Evolutionary conservation across 1,140 invertebrate genomes (phyloP).

Genomic region (Cydia amplana): DNA sequence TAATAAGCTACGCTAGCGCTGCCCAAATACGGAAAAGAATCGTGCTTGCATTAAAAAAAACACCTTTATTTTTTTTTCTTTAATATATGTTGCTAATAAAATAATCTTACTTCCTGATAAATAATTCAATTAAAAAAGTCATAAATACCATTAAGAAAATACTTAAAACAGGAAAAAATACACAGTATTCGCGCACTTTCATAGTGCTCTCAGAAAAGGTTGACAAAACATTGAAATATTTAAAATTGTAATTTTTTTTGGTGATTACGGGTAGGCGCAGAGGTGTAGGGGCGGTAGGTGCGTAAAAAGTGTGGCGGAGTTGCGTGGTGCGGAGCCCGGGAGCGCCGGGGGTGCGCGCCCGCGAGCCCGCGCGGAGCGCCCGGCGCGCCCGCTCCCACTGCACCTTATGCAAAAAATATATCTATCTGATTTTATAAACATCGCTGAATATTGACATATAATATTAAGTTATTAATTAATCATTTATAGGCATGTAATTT

Average conservation of each 20-base stretch:
- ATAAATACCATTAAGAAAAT: background rate
- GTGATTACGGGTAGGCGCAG: conserved; percentile 69
- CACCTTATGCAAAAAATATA: background rate
- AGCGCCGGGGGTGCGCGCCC: conserved; percentile 38
- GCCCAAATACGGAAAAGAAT: conserved; percentile 43
- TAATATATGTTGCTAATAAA: background rate
- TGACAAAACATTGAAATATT: conserved; percentile 32
- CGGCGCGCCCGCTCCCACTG: background rate
- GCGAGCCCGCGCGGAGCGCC: background rate
- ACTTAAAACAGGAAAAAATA: background rate
- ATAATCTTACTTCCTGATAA: background rate
- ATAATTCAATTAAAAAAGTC: conserved; percentile 1
- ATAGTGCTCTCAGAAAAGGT: background rate
- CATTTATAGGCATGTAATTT: background rate
- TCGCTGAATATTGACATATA: background rate
- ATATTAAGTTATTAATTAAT: background rate
- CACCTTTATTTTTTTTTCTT: background rate
- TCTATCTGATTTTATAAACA: background rate
- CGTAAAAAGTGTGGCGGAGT: conserved; percentile 53
- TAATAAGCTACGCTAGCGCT: background rate
- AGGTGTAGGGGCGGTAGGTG: conserved; percentile 61
- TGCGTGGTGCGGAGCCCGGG: background rate
- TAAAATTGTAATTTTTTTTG: conserved; percentile 69
- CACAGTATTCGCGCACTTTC: background rate
- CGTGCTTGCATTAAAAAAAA: background rate